phyloP scores from a whole-genome alignment of 2,888 invertebrate species.

The Clusia tigrina region DNA sequence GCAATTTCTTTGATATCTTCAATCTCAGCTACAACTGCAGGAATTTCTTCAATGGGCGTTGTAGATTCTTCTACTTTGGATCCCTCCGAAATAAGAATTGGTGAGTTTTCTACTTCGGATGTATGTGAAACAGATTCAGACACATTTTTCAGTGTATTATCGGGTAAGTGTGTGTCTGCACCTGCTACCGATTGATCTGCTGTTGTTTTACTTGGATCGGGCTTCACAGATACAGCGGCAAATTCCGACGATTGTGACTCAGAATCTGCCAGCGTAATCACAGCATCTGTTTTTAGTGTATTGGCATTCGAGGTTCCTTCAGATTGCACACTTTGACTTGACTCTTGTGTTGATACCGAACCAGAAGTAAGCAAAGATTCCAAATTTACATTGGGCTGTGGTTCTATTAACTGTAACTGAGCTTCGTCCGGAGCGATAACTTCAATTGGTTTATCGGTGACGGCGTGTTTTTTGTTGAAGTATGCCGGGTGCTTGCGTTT shows the following conservation, averaged over 20 bases:
- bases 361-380: conserved; percentile 43
- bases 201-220: conserved; percentile 22
- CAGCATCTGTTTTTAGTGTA: conserved; percentile 24
- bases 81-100: conserved; percentile 10
- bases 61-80: conserved; percentile 13
- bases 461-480: conserved; percentile 42
- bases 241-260: conserved; percentile 48
- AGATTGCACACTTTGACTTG: neutral
- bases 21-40: conserved; percentile 46
- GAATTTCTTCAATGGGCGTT: conserved; percentile 45
- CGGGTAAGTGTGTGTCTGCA: too few species aligned
- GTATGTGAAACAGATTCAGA: neutral
- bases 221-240: conserved; percentile 42
- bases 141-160: conserved; percentile 1
- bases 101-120: neutral
- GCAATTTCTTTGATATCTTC: conserved; percentile 31
- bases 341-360: neutral
- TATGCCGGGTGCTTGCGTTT: conserved; percentile 56
- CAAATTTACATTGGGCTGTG: conserved; percentile 45
- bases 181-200: too few species aligned
- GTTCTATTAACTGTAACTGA: conserved; percentile 41
- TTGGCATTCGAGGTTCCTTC: neutral
- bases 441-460: conserved; percentile 33
- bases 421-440: conserved; percentile 36
- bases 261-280: conserved; percentile 32